Evolutionary conservation across 2,888 invertebrate species (phyloP), one percentile per base, ranked within the genome.

Genomic region (Ornithoptera priamus): DNA sequence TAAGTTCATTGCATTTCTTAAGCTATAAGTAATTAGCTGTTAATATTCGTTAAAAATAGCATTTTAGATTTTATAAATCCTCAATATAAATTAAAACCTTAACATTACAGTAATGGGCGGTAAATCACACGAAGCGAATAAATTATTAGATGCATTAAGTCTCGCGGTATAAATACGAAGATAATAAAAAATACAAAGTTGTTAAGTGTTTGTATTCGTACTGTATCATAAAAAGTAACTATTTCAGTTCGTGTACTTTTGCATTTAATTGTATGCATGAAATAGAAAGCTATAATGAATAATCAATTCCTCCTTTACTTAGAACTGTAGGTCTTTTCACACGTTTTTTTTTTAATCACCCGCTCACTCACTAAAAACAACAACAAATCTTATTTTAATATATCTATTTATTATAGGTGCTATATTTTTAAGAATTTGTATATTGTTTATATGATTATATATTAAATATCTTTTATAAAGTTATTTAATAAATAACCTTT

Each of bases 61-160:
- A 81, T 85, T 78, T 81, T 84, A 87, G 84, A 81, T 77, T 88
- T 88, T 86, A 88, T 82, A 82, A 78, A 84, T 78, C 78, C 74
- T 79, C 79, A 80, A 80, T 82, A 84, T 85, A 85, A 82, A 82
- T 84, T 81, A 80, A 82, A 84, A 83, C 80, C 80, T 85, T 83
- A 81, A 84, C 81, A 81, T 81, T 82, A 70, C 82, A 78, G 80
- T 85, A 86, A 88, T 86, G 80, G 85, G 76, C 82, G 77, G 81
- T 89, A 88, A 88, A 88, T 90, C 88, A 87, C 83, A 78, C 73
- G 81, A 84, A 84, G 85, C 82, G 79, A 85, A 87, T 88, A 89
- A 87, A 87, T 85, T 87, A 87, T 85, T 83, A 80, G 81, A 82
- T 80, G 76, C 84, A 84, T 88, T 85, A 86, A 86, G 76, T 79